Base-by-base conservation (phyloP, 2,888 invertebrate genomes). In the Drosophila neoperkinsi region DNA sequence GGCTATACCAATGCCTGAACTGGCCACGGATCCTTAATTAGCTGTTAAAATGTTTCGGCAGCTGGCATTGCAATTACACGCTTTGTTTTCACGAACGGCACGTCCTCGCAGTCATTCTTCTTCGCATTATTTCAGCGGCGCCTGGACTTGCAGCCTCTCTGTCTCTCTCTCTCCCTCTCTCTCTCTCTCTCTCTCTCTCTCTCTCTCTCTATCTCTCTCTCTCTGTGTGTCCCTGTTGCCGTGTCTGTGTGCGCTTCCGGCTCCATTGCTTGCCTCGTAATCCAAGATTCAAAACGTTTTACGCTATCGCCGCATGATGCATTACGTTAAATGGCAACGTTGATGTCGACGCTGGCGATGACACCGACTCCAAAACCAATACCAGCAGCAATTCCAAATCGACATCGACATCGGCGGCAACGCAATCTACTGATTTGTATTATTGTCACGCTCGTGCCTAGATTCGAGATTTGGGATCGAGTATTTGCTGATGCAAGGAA, bases 371-470 rank as follows among this genome's bases (percentile, higher is more conserved):
- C 50, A 11, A 50, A 13, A 28, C 16, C 41, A 55, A 60, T 51
- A 56, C 58, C 52, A 49, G 58, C 51, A 46, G 16, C 46, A 46
- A 25, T 51, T 31, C 21, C 53, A 57, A 18, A 64, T 28, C 28
- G 38, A 51, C 60, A 36, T 60, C 50, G 46, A 38, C 60, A 36
- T 60, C 50, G 62, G 41, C 36, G 51, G 58, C 68, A 67, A 41
- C 56, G 52, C 83, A 87, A 91, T 84, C 80, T 81, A 77, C 81
- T 90, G 90, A 88, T 91, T 91, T 86, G 88, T 90, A 91, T 90
- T 84, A 91, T 90, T 85, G 88, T 91, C 91, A 91, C 91, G 91
- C 91, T 90, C 90, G 79, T 80, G 80, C 79, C 69, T 82, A 83
- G 89, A 84, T 87, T 46, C 25, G 16, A 46, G 21, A 46, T 46